Percentiles rank a stretch among this genome's conserved stretches.
These are phyloP conservation scores for Natrix natrix DNA, from an alignment of 2,797 vertebrate species.

Conservation along the genomic window DNA sequence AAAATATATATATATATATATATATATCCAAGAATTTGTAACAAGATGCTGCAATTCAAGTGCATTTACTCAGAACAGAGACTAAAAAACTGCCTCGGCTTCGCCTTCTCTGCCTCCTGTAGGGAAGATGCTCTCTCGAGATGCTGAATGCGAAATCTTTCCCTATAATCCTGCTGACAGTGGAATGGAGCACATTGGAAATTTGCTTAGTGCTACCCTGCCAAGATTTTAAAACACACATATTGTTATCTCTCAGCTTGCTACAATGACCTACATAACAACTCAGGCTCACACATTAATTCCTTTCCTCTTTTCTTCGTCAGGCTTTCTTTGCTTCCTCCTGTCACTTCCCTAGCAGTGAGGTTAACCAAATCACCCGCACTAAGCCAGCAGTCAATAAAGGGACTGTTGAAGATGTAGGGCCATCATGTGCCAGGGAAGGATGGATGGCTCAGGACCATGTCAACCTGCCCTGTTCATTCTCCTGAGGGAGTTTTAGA, in stretches of 20 bases:
- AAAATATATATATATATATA: no score
- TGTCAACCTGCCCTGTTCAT: not conserved
- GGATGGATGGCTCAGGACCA: not conserved
- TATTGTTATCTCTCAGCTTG: conserved; percentile 24
- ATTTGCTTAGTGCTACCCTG: conserved; percentile 25
- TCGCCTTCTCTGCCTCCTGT: not conserved
- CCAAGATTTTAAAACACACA: conserved; percentile 28
- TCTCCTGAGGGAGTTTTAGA: not conserved
- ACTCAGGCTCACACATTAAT: not conserved
- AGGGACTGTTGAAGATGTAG: not conserved
- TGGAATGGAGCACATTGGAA: conserved; percentile 5
- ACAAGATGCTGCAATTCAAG: not conserved
- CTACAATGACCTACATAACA: conserved; percentile 35
- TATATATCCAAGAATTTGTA: not conserved
- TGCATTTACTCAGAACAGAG: not conserved
- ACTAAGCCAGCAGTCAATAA: not conserved
- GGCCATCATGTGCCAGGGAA: not conserved
- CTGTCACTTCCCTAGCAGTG: not conserved
- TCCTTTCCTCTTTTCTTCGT: not conserved
- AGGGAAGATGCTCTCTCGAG: not conserved
- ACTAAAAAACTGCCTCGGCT: not conserved
- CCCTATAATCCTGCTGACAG: conserved; percentile 9
- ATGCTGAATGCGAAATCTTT: not conserved
- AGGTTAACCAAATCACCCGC: not conserved
- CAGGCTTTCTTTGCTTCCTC: not conserved